Evolutionary conservation across 1,140 invertebrate genomes (phyloP).

Genomic region (Diorhabda carinulata): DNA sequence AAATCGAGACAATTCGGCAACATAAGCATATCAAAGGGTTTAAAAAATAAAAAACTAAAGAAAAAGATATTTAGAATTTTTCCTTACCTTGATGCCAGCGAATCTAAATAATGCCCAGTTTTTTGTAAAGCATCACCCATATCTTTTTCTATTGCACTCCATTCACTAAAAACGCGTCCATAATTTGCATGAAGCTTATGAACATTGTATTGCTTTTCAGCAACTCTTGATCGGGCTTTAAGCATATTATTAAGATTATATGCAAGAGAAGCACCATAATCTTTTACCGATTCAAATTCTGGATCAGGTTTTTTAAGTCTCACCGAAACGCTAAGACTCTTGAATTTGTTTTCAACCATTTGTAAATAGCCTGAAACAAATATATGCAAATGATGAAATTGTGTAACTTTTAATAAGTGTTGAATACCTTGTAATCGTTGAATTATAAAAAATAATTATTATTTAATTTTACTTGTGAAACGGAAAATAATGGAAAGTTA

Average conservation of each 20-base stretch:
- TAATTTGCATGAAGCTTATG: constrained; percentile 80
- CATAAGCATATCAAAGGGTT: too few species aligned
- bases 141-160: constrained; percentile 79
- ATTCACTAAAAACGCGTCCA: constrained; percentile 78
- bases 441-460: too few species aligned
- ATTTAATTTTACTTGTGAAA: too few species aligned
- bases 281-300: constrained; percentile 71
- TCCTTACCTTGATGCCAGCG: constrained; percentile 58
- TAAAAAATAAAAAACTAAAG: too few species aligned
- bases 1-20: too few species aligned
- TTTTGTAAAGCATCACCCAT: constrained; percentile 78
- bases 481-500: too few species aligned
- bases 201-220: constrained; percentile 73
- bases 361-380: constrained; percentile 60
- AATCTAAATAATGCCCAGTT: constrained; percentile 66
- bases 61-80: too few species aligned
- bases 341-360: constrained; percentile 71
- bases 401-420: too few species aligned
- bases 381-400: background rate
- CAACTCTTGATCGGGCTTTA: constrained; percentile 62
- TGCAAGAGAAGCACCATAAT: constrained; percentile 71
- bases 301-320: constrained; percentile 70
- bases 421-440: too few species aligned
- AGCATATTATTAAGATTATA: constrained; percentile 58
- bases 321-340: constrained; percentile 69